These are phyloP conservation scores for Heteromurus nitidus DNA, from an alignment of 2,888 invertebrate genomes.

Conservation along the genomic window DNA sequence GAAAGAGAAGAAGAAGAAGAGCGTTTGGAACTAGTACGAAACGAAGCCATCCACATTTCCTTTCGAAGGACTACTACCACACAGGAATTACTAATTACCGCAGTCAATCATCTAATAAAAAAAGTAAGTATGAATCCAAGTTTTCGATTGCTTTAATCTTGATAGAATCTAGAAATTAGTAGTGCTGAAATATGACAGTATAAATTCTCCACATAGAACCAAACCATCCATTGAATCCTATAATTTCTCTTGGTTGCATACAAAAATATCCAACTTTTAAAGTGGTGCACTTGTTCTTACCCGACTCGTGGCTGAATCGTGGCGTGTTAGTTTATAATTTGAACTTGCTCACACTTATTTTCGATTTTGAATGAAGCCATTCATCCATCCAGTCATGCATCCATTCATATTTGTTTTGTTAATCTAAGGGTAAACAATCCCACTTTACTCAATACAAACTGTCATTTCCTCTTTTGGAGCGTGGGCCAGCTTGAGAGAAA, in stretches of 20 bases:
- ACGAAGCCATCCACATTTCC: no score
- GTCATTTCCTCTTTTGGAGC: slow-evolving; percentile 37
- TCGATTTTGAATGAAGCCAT: not conserved
- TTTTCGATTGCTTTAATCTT: not conserved
- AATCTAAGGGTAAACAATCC: not conserved
- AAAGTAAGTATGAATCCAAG: not conserved
- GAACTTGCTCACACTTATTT: not conserved
- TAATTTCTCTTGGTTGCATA: not conserved
- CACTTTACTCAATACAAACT: slow-evolving; percentile 16
- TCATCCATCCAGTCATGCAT: not conserved
- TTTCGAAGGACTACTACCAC: not conserved
- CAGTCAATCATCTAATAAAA: not conserved
- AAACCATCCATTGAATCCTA: not conserved
- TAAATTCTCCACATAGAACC: not conserved
- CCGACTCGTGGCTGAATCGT: no score
- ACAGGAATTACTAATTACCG: not conserved
- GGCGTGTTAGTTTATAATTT: no score
- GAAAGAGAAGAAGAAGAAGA: no score
- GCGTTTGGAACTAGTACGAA: no score
- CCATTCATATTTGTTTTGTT: not conserved
- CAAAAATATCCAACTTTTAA: no score
- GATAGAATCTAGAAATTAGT: not conserved
- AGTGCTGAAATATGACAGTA: not conserved
- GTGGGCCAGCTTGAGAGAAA: no score
- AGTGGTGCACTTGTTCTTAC: no score